Conservation (phyloP, 1,140 invertebrate species). For the Macrotrachela quadricornifera region DNA sequence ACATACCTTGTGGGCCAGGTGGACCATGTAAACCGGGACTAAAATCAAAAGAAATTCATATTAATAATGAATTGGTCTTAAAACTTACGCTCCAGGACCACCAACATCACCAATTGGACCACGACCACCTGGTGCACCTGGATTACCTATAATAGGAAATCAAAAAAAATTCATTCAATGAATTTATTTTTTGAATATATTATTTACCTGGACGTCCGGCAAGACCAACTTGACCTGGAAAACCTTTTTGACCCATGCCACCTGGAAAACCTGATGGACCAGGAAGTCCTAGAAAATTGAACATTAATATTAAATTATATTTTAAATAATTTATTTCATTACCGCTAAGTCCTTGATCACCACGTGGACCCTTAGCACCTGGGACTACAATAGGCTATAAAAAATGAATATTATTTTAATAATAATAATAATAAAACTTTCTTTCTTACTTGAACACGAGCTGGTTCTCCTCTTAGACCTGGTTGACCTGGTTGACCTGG, state of each 20-base stretch:
- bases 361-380: too few relatives aligned
- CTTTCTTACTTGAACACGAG: too few relatives aligned
- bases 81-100: neutral
- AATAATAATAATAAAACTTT: too few relatives aligned
- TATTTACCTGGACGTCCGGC: neutral
- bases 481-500: constrained; percentile 2
- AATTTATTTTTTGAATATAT: neutral
- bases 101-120: neutral
- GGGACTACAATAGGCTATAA: too few relatives aligned
- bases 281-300: too few relatives aligned
- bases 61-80: neutral
- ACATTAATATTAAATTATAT: too few relatives aligned
- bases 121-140: neutral
- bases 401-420: too few relatives aligned
- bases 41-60: neutral
- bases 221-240: constrained; percentile 4
- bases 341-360: too few relatives aligned
- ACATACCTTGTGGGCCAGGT: neutral
- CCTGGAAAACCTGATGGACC: neutral
- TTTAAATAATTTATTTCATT: too few relatives aligned
- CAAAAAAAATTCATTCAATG: neutral
- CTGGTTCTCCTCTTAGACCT: constrained; percentile 8
- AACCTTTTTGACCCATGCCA: neutral
- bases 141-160: neutral
- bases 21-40: neutral